Evolutionary conservation across 1,140 invertebrate species (phyloP).

Genomic region (Drepana arcuata): DNA sequence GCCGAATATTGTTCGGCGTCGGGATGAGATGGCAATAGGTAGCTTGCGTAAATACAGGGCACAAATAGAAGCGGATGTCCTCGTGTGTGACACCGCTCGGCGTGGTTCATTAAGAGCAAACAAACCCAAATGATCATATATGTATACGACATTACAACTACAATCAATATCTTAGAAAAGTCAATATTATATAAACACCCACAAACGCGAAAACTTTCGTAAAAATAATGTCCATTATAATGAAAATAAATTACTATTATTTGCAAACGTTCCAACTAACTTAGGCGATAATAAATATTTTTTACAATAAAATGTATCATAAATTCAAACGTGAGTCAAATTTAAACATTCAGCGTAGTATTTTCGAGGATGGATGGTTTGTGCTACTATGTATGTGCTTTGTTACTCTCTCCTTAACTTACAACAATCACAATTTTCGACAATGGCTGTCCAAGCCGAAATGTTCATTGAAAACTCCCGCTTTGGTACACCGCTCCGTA

Average conservation of each 20-base stretch:
- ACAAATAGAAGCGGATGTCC: too few species aligned
- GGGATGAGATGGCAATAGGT: too few species aligned
- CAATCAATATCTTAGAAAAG: conserved; percentile 52
- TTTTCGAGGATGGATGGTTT: conserved; percentile 68
- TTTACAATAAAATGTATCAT: conserved; percentile 71
- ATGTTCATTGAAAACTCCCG: too few species aligned
- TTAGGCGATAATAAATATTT: conserved; percentile 67
- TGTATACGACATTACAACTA: conserved; percentile 44
- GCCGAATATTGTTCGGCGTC: too few species aligned
- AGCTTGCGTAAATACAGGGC: too few species aligned
- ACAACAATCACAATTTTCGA: conserved; percentile 60
- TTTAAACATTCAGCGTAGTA: conserved; percentile 62
- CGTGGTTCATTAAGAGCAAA: conserved; percentile 40
- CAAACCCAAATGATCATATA: conserved; percentile 37
- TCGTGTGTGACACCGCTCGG: conserved; percentile 31
- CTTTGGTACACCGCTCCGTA: too few species aligned
- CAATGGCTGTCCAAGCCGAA: conserved; percentile 31
- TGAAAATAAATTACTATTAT: conserved; percentile 69
- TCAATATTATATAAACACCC: conserved; percentile 53
- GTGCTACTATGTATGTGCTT: conserved; percentile 68
- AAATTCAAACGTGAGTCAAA: conserved; percentile 70
- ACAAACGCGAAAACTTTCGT: conserved; percentile 50
- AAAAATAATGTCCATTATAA: conserved; percentile 50
- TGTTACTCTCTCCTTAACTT: conserved; percentile 58
- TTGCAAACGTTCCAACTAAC: conserved; percentile 67